phyloP scores from a whole-genome alignment of 2,888 invertebrate species.

The Rosalia funebris region DNA sequence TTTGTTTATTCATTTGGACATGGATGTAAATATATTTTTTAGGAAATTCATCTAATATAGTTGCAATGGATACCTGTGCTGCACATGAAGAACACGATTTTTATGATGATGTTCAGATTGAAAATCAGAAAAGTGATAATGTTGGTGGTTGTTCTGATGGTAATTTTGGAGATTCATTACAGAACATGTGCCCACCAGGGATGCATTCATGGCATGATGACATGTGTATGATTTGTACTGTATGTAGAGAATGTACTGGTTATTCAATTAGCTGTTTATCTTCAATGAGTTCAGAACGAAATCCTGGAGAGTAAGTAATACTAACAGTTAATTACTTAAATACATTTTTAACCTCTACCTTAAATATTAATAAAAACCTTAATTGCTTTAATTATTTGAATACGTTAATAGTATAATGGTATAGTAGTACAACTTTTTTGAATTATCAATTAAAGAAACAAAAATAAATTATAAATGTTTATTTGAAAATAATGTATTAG shows the following conservation, averaged over 20 bases:
- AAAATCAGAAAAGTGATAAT: constrained; percentile 67
- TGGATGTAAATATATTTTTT: no score
- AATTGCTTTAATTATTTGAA: no score
- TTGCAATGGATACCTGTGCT: constrained; percentile 70
- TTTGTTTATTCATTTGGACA: no score
- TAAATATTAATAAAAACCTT: no score
- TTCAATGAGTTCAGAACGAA: constrained; percentile 79
- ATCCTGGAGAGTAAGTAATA: constrained; percentile 85
- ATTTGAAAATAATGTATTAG: no score
- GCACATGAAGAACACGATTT: constrained; percentile 65
- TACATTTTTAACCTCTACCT: no score
- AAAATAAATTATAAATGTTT: no score
- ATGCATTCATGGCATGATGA: constrained; percentile 84
- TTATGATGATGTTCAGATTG: constrained; percentile 67
- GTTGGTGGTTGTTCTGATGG: constrained; percentile 62
- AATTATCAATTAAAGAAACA: no score
- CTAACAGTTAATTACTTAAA: neutral
- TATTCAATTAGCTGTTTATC: constrained; percentile 84
- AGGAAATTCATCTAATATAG: constrained; percentile 50
- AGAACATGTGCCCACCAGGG: constrained; percentile 71
- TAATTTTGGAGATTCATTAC: constrained; percentile 52
- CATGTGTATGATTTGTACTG: constrained; percentile 88
- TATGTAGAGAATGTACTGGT: constrained; percentile 94
- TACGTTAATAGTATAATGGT: no score
- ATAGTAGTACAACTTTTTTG: no score